These are phyloP conservation scores for Lithobates sylvaticus DNA, from an alignment of 2,797 vertebrate genomes.

Conservation along the genomic window DNA sequence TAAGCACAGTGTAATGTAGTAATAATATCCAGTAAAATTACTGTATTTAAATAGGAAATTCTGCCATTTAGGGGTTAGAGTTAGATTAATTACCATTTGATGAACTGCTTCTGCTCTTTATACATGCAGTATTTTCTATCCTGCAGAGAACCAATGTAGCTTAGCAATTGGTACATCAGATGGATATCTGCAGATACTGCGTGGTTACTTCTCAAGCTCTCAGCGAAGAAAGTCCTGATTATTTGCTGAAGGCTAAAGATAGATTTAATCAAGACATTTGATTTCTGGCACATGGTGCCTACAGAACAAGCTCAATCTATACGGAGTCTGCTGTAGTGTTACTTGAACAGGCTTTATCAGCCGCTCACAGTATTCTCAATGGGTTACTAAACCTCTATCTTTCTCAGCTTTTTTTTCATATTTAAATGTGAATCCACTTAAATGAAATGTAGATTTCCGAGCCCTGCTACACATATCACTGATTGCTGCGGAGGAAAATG, in stretches of 20 bases:
- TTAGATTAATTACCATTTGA: neutral
- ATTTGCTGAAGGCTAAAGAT: constrained; percentile 45
- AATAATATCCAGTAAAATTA: neutral
- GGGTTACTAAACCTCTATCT: neutral
- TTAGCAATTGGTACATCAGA: neutral
- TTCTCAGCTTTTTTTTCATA: neutral
- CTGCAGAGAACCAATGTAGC: neutral
- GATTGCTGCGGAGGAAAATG: neutral
- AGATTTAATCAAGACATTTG: constrained; percentile 53
- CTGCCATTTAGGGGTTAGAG: neutral
- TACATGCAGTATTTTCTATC: neutral
- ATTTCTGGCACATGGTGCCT: constrained; percentile 39
- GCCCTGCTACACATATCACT: neutral
- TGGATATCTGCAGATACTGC: neutral
- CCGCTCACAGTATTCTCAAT: neutral
- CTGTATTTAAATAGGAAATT: neutral
- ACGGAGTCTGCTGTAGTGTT: constrained; percentile 20
- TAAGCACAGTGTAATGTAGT: neutral
- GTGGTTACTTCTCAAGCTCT: neutral
- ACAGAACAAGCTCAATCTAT: constrained; percentile 35
- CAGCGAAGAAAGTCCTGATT: constrained; percentile 25
- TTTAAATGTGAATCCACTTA: no score
- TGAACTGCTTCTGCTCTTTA: neutral
- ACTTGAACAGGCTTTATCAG: constrained; percentile 18
- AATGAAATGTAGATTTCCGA: neutral